Evolutionary conservation across 2,113 vertebrate genomes (phyloP).

Genomic region (Oreochromis spilurus): DNA sequence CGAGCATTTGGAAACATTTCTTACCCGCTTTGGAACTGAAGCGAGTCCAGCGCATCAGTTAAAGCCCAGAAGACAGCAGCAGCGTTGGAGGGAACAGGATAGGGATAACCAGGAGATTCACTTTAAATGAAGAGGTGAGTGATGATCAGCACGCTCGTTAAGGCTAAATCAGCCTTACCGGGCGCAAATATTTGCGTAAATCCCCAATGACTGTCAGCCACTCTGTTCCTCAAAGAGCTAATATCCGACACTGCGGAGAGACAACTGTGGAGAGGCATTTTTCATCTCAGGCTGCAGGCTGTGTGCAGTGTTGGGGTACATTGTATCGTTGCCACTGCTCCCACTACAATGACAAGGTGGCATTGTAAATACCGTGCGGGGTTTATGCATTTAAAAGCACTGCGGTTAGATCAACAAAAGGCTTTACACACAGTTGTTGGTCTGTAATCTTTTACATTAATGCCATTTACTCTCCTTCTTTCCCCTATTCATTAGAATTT

Average conservation of each 20-base stretch:
- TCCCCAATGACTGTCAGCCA: neutral
- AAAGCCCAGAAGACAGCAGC: constrained; percentile 11
- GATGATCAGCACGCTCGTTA: neutral
- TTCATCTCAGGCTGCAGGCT: constrained; percentile 30
- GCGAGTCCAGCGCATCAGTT: constrained; percentile 45
- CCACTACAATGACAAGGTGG: neutral
- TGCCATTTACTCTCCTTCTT: neutral
- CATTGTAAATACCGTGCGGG: neutral
- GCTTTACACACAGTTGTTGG: neutral
- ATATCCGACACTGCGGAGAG: constrained; percentile 38
- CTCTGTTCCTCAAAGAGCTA: neutral
- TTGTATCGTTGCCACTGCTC: neutral
- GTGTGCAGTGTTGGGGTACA: neutral
- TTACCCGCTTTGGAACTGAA: neutral
- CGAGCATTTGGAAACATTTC: constrained; percentile 6
- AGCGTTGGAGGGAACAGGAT: neutral
- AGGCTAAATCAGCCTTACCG: neutral
- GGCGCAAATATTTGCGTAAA: neutral
- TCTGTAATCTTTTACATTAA: neutral
- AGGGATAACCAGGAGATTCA: constrained; percentile 17
- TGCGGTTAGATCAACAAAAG: neutral
- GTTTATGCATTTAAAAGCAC: neutral
- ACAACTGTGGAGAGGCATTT: constrained; percentile 30
- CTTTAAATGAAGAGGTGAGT: constrained; percentile 55
- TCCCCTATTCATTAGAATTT: neutral